phyloP scores from a whole-genome alignment of 2,797 vertebrate species.

The Pogonophryne albipinna region DNA sequence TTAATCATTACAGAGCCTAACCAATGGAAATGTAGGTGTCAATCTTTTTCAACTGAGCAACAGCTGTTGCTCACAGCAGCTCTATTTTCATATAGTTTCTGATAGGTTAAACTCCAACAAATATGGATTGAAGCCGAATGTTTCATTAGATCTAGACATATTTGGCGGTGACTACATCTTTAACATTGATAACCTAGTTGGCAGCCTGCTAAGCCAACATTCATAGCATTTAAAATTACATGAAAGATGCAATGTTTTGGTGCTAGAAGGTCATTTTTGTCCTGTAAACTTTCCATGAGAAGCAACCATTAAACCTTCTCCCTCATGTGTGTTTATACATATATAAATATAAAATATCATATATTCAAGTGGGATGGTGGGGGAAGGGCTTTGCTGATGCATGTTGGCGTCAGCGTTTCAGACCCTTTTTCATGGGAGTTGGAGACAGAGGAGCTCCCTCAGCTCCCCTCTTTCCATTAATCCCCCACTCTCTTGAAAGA shows the following conservation, averaged over 20 bases:
- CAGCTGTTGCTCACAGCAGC: constrained; percentile 51
- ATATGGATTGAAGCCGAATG: too few relatives aligned
- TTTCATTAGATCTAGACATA: too few relatives aligned
- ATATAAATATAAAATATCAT: neutral
- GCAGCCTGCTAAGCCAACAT: neutral
- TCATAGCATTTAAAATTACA: constrained; percentile 9
- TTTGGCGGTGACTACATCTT: too few relatives aligned
- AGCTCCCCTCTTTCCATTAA: constrained; percentile 71
- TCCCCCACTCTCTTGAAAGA: constrained; percentile 65
- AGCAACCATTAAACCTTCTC: constrained; percentile 20
- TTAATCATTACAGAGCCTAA: constrained; percentile 16
- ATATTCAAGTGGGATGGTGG: constrained; percentile 4
- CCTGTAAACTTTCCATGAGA: constrained; percentile 4
- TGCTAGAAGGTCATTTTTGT: constrained; percentile 16
- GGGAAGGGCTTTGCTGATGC: constrained; percentile 61
- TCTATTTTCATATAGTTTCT: constrained; percentile 15
- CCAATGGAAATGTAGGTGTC: constrained; percentile 15
- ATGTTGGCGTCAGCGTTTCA: constrained; percentile 68
- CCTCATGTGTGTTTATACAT: neutral
- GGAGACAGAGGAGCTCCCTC: constrained; percentile 59
- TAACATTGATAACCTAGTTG: too few relatives aligned
- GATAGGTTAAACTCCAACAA: too few relatives aligned
- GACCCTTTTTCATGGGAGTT: constrained; percentile 34
- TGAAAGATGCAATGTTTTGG: neutral
- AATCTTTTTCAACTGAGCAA: constrained; percentile 20